Conservation (phyloP, 2,113 vertebrate species). For the Arizona elegans region DNA sequence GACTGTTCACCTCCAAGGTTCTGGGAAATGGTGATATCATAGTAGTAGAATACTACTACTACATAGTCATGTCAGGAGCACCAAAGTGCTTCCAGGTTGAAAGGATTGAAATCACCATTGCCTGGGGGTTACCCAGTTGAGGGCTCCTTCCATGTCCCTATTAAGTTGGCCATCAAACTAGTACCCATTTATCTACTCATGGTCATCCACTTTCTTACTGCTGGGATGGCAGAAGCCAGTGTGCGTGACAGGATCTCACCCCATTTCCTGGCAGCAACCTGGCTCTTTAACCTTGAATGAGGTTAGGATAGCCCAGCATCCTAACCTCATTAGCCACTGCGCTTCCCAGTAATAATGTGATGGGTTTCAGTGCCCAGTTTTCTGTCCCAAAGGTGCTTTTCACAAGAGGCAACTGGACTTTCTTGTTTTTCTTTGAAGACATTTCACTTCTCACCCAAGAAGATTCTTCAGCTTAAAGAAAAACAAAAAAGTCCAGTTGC, state of each 20-base stretch:
- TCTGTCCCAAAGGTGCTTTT: not conserved
- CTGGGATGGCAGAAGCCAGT: not conserved
- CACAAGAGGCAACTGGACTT: too few relatives aligned
- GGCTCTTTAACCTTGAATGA: not conserved
- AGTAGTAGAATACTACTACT: not conserved
- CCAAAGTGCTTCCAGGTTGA: not conserved
- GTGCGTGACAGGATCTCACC: not conserved
- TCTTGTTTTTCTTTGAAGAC: too few relatives aligned
- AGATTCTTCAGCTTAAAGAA: too few relatives aligned
- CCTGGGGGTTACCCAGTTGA: not conserved
- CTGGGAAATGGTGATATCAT: not conserved
- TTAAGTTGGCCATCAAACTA: not conserved
- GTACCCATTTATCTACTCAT: not conserved
- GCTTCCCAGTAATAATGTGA: not conserved
- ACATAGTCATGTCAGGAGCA: not conserved
- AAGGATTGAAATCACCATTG: not conserved
- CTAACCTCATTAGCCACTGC: not conserved
- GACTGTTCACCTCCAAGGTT: not conserved
- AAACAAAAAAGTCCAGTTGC: too few relatives aligned
- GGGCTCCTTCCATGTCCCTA: not conserved
- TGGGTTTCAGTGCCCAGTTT: not conserved
- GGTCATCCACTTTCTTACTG: not conserved
- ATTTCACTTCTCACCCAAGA: too few relatives aligned
- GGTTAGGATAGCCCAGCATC: not conserved
- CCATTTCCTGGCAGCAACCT: not conserved